A percentile compares a stretch with the other conserved stretches of the same genome.
phyloP scores from a whole-genome alignment of 2,113 vertebrate genomes.

The Clarias magur region DNA sequence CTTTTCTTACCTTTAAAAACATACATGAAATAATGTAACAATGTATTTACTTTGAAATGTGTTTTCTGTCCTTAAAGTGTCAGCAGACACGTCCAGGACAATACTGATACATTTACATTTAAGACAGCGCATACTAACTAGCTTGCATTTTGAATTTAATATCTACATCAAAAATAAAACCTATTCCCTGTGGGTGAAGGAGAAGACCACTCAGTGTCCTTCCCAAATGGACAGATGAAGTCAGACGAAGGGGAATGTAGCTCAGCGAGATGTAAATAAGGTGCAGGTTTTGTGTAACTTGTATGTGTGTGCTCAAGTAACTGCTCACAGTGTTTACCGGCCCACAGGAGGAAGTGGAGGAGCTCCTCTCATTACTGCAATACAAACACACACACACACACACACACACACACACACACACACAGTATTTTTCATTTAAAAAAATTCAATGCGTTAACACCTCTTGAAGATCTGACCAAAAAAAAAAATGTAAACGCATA shows the following conservation, averaged over 20 bases:
- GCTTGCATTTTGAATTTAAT: neutral
- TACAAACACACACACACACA: neutral
- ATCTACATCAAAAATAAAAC: neutral
- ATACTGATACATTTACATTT: neutral
- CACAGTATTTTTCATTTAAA: neutral
- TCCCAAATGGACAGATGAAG: neutral
- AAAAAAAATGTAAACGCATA: neutral
- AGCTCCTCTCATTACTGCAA: constrained; percentile 76
- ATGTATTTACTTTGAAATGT: too few relatives aligned
- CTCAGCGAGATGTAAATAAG: constrained; percentile 40
- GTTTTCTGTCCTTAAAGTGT: neutral
- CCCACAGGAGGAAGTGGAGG: constrained; percentile 81
- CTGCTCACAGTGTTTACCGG: constrained; percentile 73
- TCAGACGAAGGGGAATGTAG: constrained; percentile 4
- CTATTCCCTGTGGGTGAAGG: neutral
- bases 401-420: neutral
- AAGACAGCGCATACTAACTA: neutral
- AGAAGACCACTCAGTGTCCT: neutral
- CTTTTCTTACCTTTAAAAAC: too few relatives aligned
- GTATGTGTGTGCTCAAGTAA: constrained; percentile 15
- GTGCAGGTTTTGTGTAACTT: constrained; percentile 35
- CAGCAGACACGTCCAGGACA: neutral
- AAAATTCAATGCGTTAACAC: neutral
- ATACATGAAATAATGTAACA: too few relatives aligned
- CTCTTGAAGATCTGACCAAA: neutral